Evolutionary conservation across 1,140 invertebrate genomes (phyloP).

Genomic region (Scaptomyza pallida): DNA sequence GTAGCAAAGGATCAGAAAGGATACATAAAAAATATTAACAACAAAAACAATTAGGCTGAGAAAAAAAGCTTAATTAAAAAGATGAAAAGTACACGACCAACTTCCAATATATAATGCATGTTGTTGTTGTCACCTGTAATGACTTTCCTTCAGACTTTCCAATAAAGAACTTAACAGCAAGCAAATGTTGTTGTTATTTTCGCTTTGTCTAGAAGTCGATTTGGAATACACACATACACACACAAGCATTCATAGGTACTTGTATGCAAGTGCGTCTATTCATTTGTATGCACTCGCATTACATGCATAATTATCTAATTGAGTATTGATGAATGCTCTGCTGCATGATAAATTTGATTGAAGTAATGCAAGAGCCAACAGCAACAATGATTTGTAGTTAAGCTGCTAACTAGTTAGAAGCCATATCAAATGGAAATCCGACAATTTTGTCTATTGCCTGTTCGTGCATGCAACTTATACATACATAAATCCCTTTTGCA

Average conservation of each 20-base stretch:
- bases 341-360: slow-evolving; percentile 69
- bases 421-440: slow-evolving; percentile 54
- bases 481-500: slow-evolving; percentile 43
- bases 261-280: neutral
- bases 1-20: slow-evolving; percentile 23
- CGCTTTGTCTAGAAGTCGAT: slow-evolving; percentile 14
- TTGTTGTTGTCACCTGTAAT: slow-evolving; percentile 1
- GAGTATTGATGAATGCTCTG: slow-evolving; percentile 60
- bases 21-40: slow-evolving; percentile 13
- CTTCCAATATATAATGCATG: slow-evolving; percentile 14
- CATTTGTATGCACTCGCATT: slow-evolving; percentile 29
- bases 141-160: no score
- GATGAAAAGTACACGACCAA: slow-evolving; percentile 16
- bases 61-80: slow-evolving; percentile 75
- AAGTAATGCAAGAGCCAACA: slow-evolving; percentile 39
- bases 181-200: slow-evolving; percentile 26
- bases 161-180: no score
- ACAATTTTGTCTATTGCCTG: slow-evolving; percentile 33
- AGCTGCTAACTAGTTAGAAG: slow-evolving; percentile 33
- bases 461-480: no score
- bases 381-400: slow-evolving; percentile 13
- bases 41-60: slow-evolving; percentile 34
- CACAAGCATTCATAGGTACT: neutral
- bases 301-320: slow-evolving; percentile 75
- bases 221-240: slow-evolving; percentile 22